Evolutionary conservation across 2,888 invertebrate genomes (phyloP).

Genomic region (Chelonus formosanus): DNA sequence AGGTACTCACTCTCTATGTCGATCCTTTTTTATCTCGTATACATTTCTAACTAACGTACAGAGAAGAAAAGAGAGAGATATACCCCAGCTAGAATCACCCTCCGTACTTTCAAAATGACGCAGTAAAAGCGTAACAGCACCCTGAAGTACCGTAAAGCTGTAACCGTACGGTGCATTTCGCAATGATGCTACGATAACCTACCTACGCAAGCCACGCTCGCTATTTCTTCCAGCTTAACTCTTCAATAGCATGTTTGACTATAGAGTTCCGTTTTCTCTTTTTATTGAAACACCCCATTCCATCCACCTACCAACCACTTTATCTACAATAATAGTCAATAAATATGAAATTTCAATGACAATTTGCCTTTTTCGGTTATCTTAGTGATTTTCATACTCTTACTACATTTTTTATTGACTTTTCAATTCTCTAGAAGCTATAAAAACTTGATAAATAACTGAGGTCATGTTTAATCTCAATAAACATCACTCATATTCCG

Average conservation of each 20-base stretch:
- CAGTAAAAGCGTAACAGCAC: conserved; percentile 64
- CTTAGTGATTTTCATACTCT: no score
- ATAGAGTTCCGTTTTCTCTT: no score
- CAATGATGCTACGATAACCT: conserved; percentile 51
- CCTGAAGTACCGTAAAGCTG: conserved; percentile 64
- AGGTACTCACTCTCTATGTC: conserved; percentile 16
- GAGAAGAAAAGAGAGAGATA: conserved; percentile 10
- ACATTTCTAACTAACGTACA: not conserved
- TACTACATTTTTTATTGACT: no score
- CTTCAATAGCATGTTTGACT: no score
- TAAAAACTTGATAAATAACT: conserved; percentile 50
- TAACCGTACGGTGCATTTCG: conserved; percentile 61
- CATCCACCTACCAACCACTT: no score
- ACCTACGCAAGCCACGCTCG: not conserved
- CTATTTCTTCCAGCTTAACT: no score
- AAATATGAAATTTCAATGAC: no score
- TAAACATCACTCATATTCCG: conserved; percentile 56
- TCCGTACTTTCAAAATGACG: conserved; percentile 57
- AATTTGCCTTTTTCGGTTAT: no score
- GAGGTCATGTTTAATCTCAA: conserved; percentile 51
- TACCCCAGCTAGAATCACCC: conserved; percentile 49
- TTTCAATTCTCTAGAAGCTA: no score
- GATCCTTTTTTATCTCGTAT: not conserved
- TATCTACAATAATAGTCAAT: no score
- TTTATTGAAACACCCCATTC: no score